Evolutionary conservation across 1,140 invertebrate species (phyloP), one percentile per base, ranked within the genome.

Genomic region (Calephelis virginiensis): DNA sequence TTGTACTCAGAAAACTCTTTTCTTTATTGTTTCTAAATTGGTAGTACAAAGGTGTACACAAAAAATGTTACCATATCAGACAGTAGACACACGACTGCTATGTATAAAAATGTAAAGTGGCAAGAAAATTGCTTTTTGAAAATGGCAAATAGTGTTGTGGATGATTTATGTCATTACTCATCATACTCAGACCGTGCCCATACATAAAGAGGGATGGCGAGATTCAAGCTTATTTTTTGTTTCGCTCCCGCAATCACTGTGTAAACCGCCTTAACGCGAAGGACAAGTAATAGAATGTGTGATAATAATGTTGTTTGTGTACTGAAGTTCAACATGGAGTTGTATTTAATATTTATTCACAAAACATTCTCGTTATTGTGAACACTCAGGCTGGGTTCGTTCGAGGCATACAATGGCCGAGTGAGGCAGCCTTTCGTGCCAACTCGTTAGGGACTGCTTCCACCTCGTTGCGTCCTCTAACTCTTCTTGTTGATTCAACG

Each of bases 381-480:
- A 64, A 73, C 70, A 70, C 70, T 71, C 60, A 49, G 64, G 45
- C 45, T 64, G 61, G 63, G 66, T 72, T 74, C 62, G 62, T 65
- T 63, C 61, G 67, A 46, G 60, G 65, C 64, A 47, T 64, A 76
- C 75, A 77, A 77, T 71, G 70, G 72, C 40, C 66, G 66, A 63
- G 40, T 43, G 40, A 43, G 66, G 60, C 62, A 72, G 70, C 56
- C 61, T 66, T 67, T 60, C 68, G 67, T 71, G 73, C 70, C 72
- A 73, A 76, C 75, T 82, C 78, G 78, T 82, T 82, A 82, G 70
- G 71, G 69, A 72, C 67, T 66, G 48, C 72, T 82, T 80, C 75
- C 76, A 79, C 66, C 69, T 64, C 69, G 74, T 48, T 80, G 76
- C 73, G 63, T 71, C 62, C 72, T 67, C 68, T 66, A 71, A 13